Base-by-base conservation (phyloP, 2,113 vertebrate species). In the Acrocephalus kingi region DNA sequence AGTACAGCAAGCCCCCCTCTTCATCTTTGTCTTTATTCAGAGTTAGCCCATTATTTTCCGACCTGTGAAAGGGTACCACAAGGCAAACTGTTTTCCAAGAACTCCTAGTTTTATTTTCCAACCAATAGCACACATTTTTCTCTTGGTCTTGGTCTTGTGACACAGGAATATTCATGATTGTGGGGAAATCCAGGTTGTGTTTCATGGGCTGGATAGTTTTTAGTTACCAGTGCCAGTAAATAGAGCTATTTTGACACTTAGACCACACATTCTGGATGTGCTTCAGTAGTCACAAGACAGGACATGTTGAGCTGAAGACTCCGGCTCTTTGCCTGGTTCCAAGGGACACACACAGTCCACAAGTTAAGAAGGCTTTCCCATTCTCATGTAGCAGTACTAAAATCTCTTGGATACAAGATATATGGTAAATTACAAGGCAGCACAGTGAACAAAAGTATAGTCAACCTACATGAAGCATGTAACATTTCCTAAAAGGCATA, bases 81-180 rank as follows among this genome's bases (percentile, higher is more conserved):
- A 86, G 16, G 7, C 55, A 71, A 59, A 85, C 43, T 52, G 27
- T 89, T 96, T 85, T 86, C 33, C 54, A n/a, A 95, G 33, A 94
- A 45, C 27, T 73, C 31, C 31, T 88, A 43, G 33, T 89, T 97
- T 97, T 94, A 96, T 96, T 97, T 92, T 95, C 73, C 64, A 90
- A 2, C 39, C 19, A n/a, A 62, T 93, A 77, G 28, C 52, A 67
- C 30, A 52, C 30, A n/a, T 84, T 74, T 71, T 4, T 86, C 35
- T 86, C 59, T 66, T 87, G 35, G 39, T 79, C 48, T 59, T 88
- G 17, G 28, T 81, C 56, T 59, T 35, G 48, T 61, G 52, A 85
- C 56, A 48, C 17, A 82, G 62, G 22, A 87, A 59, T 81, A 22
- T 58, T 87, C 17, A n/a, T 55, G 39, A 17, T 54, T 72, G 35